Evolutionary conservation across 2,888 invertebrate species (phyloP), one percentile per base, ranked within the genome.

Genomic region (Drosophila putrida): DNA sequence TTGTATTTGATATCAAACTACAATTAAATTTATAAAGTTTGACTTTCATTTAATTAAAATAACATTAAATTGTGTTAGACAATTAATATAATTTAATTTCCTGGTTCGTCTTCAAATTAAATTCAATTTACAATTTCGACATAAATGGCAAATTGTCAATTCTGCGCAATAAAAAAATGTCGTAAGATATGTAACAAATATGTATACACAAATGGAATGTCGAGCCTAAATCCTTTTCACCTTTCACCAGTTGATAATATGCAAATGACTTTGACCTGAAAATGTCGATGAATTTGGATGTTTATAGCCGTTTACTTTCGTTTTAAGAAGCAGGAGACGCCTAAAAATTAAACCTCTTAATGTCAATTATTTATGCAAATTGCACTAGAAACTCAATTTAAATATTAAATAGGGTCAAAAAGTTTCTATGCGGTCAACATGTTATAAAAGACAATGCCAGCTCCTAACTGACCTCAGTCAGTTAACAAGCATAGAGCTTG

Each of bases 341-440:
- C 39, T 47, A 28, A 33, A 41, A 41, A 33, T 13, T 13, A 15
- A 28, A 13, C 39, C 28, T 15, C 15, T 25, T 4, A 13, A 31
- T 47, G 25, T 41, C 49, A 49, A 35, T 49, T 57, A 43, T 57
- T 57, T 57, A 63, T 63, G 63, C 63, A 63, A 57, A 63, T 47
- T 28, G 10, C 43, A 41, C 31, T 38, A 46, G 54, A 54, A 61
- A 60, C 28, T 38, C 25, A 6, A 61, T 53, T 46, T 46, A 31
- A 33, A 62, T 57, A 55, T 55, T 44, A 38, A 57, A 35, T 33
- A 35, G 15, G 57, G 57, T 63, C 39, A 57, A 35, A 6, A 15
- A 39, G 31, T 11, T 9, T 4, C 4, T 13, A 35, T 25, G 6
- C 10, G 11, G 6, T 36, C 39, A 20, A 25, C 38, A 49, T 41